A percentile compares a stretch with the other conserved stretches of the same genome.
phyloP scores from a whole-genome alignment of 2,113 vertebrate genomes.

The Ciconia maguari region DNA sequence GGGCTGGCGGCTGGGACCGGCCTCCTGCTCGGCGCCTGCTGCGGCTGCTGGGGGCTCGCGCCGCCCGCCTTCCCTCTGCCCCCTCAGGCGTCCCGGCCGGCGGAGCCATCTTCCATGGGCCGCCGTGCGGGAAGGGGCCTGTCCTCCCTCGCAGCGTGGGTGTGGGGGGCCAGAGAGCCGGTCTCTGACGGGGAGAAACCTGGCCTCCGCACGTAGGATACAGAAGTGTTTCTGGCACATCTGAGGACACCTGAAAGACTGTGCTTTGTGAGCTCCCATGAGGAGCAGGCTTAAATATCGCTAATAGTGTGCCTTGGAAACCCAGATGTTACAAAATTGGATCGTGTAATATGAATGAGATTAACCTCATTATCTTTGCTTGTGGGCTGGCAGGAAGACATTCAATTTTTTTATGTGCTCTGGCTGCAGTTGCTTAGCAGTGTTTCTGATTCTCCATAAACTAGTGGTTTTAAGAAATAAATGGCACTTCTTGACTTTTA shows the following conservation, averaged over 20 bases:
- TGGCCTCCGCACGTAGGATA: rapidly evolving
- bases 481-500: not conserved
- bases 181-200: not conserved
- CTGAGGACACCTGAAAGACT: rapidly evolving
- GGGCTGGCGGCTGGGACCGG: too few relatives aligned
- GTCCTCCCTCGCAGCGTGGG: rapidly evolving
- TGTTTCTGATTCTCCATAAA: not conserved
- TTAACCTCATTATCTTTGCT: not conserved
- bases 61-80: too few relatives aligned
- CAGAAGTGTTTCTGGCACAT: rapidly evolving
- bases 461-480: not conserved
- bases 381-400: not conserved
- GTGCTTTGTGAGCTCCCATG: rapidly evolving
- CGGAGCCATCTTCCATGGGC: not conserved
- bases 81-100: not conserved
- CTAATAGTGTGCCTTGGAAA: rapidly evolving
- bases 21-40: too few relatives aligned
- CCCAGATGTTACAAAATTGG: rapidly evolving
- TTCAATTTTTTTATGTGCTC: not conserved
- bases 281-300: rapidly evolving
- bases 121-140: too few relatives aligned
- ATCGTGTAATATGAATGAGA: rapidly evolving
- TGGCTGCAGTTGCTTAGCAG: not conserved
- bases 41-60: not conserved
- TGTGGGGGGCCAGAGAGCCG: rapidly evolving